Conservation (phyloP, 2,113 vertebrate genomes). For the Podarcis muralis region DNA sequence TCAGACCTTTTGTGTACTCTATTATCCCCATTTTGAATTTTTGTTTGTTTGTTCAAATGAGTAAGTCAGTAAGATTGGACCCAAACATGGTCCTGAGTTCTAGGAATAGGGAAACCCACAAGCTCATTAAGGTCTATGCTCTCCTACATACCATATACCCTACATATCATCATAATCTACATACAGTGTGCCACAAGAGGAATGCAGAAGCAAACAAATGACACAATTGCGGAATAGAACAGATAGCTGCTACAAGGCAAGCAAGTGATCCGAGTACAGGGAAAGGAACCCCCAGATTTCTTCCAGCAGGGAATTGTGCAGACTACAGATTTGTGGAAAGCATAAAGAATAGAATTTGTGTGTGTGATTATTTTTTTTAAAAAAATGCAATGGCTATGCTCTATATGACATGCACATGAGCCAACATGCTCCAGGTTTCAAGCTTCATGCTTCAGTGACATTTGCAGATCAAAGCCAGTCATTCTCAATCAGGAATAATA, state of each 20-base stretch:
- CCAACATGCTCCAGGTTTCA: slow-evolving; percentile 65
- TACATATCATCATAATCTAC: neutral
- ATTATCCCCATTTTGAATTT: neutral
- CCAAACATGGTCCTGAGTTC: neutral
- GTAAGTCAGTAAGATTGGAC: neutral
- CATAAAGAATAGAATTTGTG: slow-evolving; percentile 46
- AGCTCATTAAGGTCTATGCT: neutral
- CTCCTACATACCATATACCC: neutral
- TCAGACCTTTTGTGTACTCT: neutral
- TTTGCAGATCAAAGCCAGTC: slow-evolving; percentile 61
- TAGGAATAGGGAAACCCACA: neutral
- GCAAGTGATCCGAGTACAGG: neutral
- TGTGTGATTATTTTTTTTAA: neutral
- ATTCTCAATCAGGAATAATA: slow-evolving; percentile 43
- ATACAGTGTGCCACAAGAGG: neutral
- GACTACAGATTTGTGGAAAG: slow-evolving; percentile 35
- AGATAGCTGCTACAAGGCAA: neutral
- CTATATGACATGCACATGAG: slow-evolving; percentile 64
- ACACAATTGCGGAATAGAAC: neutral
- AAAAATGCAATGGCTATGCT: slow-evolving; percentile 5
- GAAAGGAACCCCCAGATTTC: neutral
- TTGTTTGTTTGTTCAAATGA: neutral
- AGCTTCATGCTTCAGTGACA: slow-evolving; percentile 70
- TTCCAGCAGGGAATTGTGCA: slow-evolving; percentile 40
- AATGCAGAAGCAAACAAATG: neutral